A percentile compares a stretch with the other conserved stretches of the same genome.
These are phyloP conservation scores for Urocolius indicus DNA, from an alignment of 2,113 vertebrate genomes.

Conservation along the genomic window DNA sequence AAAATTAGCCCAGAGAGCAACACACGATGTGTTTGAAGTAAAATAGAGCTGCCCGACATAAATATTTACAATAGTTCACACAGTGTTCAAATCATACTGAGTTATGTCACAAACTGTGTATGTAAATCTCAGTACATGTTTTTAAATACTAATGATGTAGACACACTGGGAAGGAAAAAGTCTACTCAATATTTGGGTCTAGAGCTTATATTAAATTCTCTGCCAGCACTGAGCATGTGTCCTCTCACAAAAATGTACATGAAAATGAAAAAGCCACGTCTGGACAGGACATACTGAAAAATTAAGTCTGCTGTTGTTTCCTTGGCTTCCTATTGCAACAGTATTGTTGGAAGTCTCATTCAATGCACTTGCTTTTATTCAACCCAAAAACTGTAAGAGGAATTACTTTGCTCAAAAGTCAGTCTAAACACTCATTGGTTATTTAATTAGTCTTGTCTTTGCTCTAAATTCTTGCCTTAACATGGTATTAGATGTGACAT, in stretches of 20 bases:
- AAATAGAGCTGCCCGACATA: not conserved
- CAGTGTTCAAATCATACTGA: not conserved
- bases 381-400: not conserved
- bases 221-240: not conserved
- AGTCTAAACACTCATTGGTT: not conserved
- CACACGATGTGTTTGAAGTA: not conserved
- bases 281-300: not conserved
- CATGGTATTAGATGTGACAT: not conserved
- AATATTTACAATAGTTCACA: not conserved
- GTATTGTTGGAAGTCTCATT: not conserved
- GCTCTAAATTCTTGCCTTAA: not conserved
- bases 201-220: not conserved
- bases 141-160: not conserved
- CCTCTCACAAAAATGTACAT: not conserved
- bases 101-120: not conserved
- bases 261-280: not conserved
- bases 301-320: not conserved
- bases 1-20: not conserved
- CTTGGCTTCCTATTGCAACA: not conserved
- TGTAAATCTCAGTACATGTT: not conserved
- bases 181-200: conserved; percentile 7
- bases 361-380: not conserved
- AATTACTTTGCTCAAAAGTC: not conserved
- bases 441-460: not conserved
- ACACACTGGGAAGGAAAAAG: not conserved